Evolutionary conservation across 2,797 vertebrate genomes (phyloP).

Genomic region (Gallinago nigripennis): DNA sequence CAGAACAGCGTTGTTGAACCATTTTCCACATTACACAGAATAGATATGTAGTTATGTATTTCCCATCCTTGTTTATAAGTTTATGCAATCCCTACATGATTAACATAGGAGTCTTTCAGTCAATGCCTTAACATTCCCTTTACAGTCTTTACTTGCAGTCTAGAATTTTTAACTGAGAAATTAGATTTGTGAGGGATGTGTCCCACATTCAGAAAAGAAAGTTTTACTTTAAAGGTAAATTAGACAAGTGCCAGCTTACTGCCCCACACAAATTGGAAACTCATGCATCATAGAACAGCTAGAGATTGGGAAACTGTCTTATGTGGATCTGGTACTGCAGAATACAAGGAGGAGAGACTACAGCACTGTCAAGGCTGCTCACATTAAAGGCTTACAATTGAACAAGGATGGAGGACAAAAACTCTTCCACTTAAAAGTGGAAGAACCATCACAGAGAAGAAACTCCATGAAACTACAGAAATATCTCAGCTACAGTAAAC

Average conservation of each 20-base stretch:
- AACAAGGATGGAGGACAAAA: background rate
- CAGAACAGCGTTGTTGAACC: background rate
- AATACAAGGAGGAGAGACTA: background rate
- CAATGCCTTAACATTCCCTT: background rate
- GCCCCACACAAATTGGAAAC: background rate
- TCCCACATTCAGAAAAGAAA: background rate
- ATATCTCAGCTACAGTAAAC: background rate
- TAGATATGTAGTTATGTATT: background rate
- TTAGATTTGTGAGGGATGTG: background rate
- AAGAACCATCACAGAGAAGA: background rate
- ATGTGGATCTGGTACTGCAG: background rate
- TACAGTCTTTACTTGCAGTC: background rate
- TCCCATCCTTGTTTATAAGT: background rate
- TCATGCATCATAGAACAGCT: background rate
- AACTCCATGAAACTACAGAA: background rate
- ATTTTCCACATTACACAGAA: background rate
- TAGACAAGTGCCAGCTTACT: background rate
- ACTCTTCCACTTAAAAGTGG: background rate
- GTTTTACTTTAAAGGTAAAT: background rate
- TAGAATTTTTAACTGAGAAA: background rate
- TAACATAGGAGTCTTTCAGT: background rate
- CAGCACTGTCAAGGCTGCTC: background rate
- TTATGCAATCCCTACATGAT: background rate
- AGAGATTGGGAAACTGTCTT: background rate
- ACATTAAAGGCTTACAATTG: background rate